Percentiles rank a stretch among this genome's conserved stretches.
These are phyloP conservation scores for Antheraea mylitta DNA, from an alignment of 1,140 invertebrate species.

Conservation along the genomic window DNA sequence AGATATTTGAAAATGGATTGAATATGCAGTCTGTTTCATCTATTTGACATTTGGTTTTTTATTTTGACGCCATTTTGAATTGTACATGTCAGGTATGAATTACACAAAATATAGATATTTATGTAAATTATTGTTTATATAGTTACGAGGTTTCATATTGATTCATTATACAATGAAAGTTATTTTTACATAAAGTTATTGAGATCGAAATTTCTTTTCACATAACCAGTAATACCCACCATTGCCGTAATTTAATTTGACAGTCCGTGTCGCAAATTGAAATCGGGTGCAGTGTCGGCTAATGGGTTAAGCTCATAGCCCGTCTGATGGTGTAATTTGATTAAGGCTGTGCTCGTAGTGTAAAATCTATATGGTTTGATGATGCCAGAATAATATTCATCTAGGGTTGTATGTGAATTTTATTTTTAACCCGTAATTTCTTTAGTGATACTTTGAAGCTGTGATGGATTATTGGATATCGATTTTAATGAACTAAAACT, in stretches of 20 bases:
- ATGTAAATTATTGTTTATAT: no score
- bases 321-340: slow-evolving; percentile 26
- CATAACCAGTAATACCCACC: not conserved
- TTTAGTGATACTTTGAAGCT: no score
- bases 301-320: slow-evolving; percentile 33
- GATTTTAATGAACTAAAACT: no score
- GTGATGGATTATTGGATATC: no score
- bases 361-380: slow-evolving; percentile 15
- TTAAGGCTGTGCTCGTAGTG: slow-evolving; percentile 22
- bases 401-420: not conserved
- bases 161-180: no score
- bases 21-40: no score
- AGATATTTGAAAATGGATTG: no score
- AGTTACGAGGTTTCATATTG: no score
- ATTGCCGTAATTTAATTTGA: slow-evolving; percentile 32
- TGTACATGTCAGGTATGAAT: no score
- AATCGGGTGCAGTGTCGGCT: slow-evolving; percentile 22
- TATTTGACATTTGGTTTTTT: no score
- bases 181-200: slow-evolving; percentile 1
- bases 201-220: not conserved
- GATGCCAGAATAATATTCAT: not conserved
- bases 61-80: no score
- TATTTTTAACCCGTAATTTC: not conserved
- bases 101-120: no score
- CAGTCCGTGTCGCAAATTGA: slow-evolving; percentile 30